These are phyloP conservation scores for Propithecus coquereli DNA, from an alignment of 2,113 vertebrate genomes.

Conservation along the genomic window DNA sequence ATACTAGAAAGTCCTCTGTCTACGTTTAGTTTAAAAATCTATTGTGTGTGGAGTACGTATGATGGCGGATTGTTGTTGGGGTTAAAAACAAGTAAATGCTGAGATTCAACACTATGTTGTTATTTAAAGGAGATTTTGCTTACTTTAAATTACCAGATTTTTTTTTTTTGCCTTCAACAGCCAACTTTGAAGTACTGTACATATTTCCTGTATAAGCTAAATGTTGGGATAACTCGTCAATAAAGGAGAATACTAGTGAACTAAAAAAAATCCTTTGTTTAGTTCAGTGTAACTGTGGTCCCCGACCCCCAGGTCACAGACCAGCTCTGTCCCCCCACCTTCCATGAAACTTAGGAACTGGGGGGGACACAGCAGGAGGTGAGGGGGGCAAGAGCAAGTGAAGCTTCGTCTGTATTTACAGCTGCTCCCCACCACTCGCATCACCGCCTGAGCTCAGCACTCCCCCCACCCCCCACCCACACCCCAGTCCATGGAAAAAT, in stretches of 20 bases:
- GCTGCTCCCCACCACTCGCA: too few species aligned
- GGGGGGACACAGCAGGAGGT: too few species aligned
- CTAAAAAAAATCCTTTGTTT: not conserved
- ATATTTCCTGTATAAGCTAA: constrained; percentile 31
- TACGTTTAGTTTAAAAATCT: not conserved
- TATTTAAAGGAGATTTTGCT: constrained; percentile 52
- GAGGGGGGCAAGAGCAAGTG: too few species aligned
- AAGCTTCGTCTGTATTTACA: too few species aligned
- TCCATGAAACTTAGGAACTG: too few species aligned
- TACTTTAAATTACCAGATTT: constrained; percentile 30
- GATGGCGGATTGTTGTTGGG: not conserved
- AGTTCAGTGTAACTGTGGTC: too few species aligned
- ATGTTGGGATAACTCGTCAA: not conserved
- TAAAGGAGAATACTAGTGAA: constrained; percentile 26
- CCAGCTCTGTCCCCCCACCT: too few species aligned
- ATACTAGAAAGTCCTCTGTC: not conserved
- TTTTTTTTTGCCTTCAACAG: not conserved
- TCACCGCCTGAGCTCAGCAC: too few species aligned
- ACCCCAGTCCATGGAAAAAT: too few species aligned
- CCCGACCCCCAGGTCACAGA: too few species aligned
- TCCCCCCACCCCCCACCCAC: too few species aligned
- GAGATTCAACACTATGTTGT: not conserved
- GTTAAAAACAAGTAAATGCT: constrained; percentile 31
- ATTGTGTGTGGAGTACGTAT: not conserved
- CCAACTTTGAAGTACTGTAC: constrained; percentile 36